Evolutionary conservation across 2,888 invertebrate genomes (phyloP).

Genomic region (Epistrophe eligans): DNA sequence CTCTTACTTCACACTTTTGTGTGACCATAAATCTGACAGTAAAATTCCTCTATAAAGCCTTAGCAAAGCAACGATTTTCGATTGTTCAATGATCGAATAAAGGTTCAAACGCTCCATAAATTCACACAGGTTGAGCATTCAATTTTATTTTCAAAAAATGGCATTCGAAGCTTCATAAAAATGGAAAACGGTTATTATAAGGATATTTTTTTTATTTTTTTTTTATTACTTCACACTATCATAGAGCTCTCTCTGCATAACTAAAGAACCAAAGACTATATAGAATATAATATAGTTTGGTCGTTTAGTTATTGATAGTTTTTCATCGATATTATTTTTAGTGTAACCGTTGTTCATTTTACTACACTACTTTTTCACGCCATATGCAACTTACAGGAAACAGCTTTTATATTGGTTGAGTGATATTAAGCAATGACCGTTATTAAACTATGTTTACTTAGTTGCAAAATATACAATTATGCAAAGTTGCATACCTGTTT

Average conservation of each 20-base stretch:
- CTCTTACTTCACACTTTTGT: constrained; percentile 16
- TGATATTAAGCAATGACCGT: too few relatives aligned
- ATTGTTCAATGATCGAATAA: constrained; percentile 57
- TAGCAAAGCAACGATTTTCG: constrained; percentile 17
- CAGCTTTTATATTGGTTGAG: too few relatives aligned
- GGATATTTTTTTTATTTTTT: constrained; percentile 34
- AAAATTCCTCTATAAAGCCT: not conserved
- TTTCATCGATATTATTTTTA: constrained; percentile 32
- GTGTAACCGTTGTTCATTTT: not conserved
- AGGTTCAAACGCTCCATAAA: constrained; percentile 41
- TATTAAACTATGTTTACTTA: too few relatives aligned
- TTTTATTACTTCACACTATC: constrained; percentile 38
- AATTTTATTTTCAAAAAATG: constrained; percentile 41
- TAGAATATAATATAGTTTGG: constrained; percentile 17
- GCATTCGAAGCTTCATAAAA: constrained; percentile 49
- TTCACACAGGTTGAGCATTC: constrained; percentile 53
- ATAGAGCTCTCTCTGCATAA: constrained; percentile 24
- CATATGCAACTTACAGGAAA: too few relatives aligned
- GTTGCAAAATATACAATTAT: too few relatives aligned
- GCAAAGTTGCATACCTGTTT: too few relatives aligned
- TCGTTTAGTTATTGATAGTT: constrained; percentile 52
- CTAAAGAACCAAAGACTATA: constrained; percentile 31
- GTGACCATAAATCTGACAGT: constrained; percentile 18
- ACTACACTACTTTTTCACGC: too few relatives aligned
- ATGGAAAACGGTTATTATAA: constrained; percentile 70